phyloP scores from a whole-genome alignment of 2,797 vertebrate genomes.

The Phrynocephalus vlangalii region DNA sequence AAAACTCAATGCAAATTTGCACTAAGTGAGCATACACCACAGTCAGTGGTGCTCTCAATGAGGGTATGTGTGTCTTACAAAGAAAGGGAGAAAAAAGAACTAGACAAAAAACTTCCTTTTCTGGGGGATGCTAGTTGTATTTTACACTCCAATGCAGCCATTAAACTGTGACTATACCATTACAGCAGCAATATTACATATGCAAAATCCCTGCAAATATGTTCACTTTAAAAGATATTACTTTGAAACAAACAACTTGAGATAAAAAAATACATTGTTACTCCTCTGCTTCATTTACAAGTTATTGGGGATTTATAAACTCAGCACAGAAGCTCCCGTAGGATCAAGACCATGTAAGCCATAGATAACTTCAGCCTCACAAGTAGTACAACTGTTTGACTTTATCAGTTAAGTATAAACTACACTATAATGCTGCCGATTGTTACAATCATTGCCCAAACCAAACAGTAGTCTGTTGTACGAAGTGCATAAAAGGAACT shows the following conservation, averaged over 20 bases:
- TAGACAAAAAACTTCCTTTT: constrained; percentile 29
- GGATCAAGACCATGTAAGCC: constrained; percentile 72
- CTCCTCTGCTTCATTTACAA: constrained; percentile 84
- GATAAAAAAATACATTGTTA: constrained; percentile 86
- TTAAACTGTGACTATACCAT: constrained; percentile 58
- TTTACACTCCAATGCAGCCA: constrained; percentile 56
- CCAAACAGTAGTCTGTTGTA: constrained; percentile 80
- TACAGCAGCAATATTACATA: constrained; percentile 63
- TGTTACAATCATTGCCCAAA: constrained; percentile 80
- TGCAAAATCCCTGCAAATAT: constrained; percentile 66
- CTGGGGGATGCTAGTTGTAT: constrained; percentile 51
- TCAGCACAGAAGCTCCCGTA: constrained; percentile 78
- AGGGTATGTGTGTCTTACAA: constrained; percentile 12
- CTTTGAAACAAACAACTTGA: constrained; percentile 78
- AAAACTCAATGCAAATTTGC: constrained; percentile 2
- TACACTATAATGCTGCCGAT: constrained; percentile 76
- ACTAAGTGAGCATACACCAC: neutral
- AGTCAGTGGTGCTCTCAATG: constrained; percentile 2
- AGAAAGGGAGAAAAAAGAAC: constrained; percentile 40
- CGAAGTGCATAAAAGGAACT: constrained; percentile 86
- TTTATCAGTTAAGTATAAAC: constrained; percentile 80
- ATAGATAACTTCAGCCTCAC: constrained; percentile 78
- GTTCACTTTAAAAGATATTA: constrained; percentile 66
- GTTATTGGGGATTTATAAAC: constrained; percentile 75
- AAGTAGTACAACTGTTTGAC: constrained; percentile 83